Evolutionary conservation across 2,888 invertebrate species (phyloP), one percentile per base, ranked within the genome.

Genomic region (Hypolimnas misippus): DNA sequence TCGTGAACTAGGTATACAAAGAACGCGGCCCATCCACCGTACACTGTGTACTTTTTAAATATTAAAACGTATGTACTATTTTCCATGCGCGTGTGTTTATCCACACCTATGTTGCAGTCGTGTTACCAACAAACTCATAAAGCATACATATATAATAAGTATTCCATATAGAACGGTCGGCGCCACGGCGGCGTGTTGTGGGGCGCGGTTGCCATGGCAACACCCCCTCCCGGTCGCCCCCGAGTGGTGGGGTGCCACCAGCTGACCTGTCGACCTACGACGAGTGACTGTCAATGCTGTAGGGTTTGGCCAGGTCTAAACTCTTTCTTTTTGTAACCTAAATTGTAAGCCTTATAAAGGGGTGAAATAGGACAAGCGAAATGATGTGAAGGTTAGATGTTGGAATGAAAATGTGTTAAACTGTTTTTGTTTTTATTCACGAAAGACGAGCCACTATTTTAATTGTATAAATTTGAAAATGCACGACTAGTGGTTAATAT

Each of bases 141-240:
- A 85, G 83, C 79, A 84, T 84, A 84, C 81, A 83, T 84, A 83
- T 78, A 82, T 81, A 79, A 75, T 78, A 75, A 79, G 82, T 76
- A 78, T 77, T 81, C 50, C 59, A 69, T 73, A 73, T 72, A 73
- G 79, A 73, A 76, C 74, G 77, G 79, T 73, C 76, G 91, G 91
- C 91, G 91, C 90, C 90, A 82, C 80, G 76, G 74, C 84, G 91
- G 85, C 90, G 91, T 90, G 91, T 91, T 90, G 89, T 89, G 84
- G 89, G 88, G 87, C 85, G 79, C 82, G 76, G 89, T 90, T 79
- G 79, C 76, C 79, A 87, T 87, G 81, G 78, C 74, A 73, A 90
- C 87, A 72, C 70, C 70, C 62, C 70, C 69, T 17, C 62, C 61
- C 58, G 54, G 67, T 65, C 74, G 69, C 81, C 74, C 76, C 79